Evolutionary conservation across 2,797 vertebrate species (phyloP), one percentile per base, ranked within the genome.

Genomic region (Tiaroga cobitis): DNA sequence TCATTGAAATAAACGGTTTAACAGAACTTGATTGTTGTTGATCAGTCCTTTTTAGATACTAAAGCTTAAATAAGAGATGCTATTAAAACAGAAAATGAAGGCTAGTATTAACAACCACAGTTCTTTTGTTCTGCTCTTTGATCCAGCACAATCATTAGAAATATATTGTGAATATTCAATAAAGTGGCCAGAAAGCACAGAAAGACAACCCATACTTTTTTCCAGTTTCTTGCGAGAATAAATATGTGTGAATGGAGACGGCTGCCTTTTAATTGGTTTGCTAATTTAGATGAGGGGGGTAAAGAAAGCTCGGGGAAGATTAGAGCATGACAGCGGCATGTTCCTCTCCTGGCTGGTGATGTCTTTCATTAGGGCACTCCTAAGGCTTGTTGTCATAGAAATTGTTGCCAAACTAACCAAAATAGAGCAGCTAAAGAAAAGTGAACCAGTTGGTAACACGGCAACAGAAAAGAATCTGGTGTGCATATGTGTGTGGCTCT

Each of bases 301-400:
- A 59, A 37, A 72, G 54, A 70, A 82, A 69, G 73, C 56, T 19
- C 4, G 15, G 46, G 9, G 76, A 61, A 54, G 77, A 86, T 80
- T 59, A 80, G 67, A 83, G 80, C 19, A 51, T 79, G 74, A 75
- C 65, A 77, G 61, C 19, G 3, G n/a, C 56, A 29, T 61, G 78
- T 70, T 78, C 72, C 39, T 83, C 72, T 43, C 39, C 54, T 46
- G 26, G 68, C 75, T 43, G 6, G 21, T 81, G 81, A 87, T 41
- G 46, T 85, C 81, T 67, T 84, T 86, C 73, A 83, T 88, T 73
- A 87, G 69, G 80, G 80, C 49, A 56, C 81, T 85, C 70, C 65
- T 87, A 56, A 85, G 70, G 63, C 86, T 89, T 87, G 89, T 91
- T 91, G 90, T 91, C 90, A 90, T 90, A 91, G 88, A 85, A 90